phyloP scores from a whole-genome alignment of 2,888 invertebrate genomes.

The Callyntrura guangdongensis region DNA sequence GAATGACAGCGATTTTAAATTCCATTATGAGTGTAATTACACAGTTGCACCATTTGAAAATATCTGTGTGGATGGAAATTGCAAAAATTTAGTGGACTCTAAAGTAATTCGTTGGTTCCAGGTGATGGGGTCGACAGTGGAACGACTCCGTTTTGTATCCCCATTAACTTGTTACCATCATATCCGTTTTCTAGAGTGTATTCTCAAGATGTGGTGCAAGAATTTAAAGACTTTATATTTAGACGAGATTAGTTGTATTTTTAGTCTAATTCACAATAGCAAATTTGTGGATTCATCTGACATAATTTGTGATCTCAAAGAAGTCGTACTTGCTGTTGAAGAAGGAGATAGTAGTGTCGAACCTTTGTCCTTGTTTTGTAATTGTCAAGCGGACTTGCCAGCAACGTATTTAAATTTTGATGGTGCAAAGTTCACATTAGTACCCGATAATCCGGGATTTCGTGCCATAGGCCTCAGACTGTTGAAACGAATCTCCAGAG shows the following conservation, averaged over 20 bases:
- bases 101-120: slow-evolving; percentile 41
- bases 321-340: slow-evolving; percentile 5
- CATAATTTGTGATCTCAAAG: slow-evolving; percentile 31
- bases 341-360: slow-evolving; percentile 63
- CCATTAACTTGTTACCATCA: slow-evolving; percentile 54
- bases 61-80: not conserved
- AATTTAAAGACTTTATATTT: slow-evolving; percentile 40
- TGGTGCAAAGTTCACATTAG: not conserved
- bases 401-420: not conserved
- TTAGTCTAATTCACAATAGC: slow-evolving; percentile 29
- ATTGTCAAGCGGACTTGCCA: not conserved
- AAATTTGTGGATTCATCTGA: slow-evolving; percentile 17
- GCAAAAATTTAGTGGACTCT: not conserved
- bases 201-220: slow-evolving; percentile 51
- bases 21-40: slow-evolving; percentile 30
- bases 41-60: slow-evolving; percentile 16
- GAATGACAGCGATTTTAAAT: not conserved
- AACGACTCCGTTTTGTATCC: slow-evolving; percentile 26
- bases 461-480: not conserved
- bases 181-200: slow-evolving; percentile 47
- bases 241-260: slow-evolving; percentile 9
- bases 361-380: too few species aligned
- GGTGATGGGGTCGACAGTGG: slow-evolving; percentile 11
- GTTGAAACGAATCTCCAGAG: not conserved
- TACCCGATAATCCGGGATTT: not conserved